phyloP scores from a whole-genome alignment of 1,140 invertebrate genomes.

The Macrobrachium nipponense region DNA sequence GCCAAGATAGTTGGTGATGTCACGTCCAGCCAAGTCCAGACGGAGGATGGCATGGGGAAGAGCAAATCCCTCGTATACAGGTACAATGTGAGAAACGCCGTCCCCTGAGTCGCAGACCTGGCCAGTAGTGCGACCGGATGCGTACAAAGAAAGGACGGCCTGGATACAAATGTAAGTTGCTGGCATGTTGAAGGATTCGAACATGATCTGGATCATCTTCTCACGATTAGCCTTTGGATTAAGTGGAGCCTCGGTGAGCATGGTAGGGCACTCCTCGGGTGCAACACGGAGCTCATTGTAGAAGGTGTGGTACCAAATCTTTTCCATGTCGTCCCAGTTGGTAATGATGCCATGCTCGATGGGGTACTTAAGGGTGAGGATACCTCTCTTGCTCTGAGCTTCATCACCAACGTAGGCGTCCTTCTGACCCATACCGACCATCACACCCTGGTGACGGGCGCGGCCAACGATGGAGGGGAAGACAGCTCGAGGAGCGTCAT shows the following conservation, averaged over 20 bases:
- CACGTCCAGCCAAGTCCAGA: no score
- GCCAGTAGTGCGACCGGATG: slow-evolving; percentile 11
- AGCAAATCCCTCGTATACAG: background rate
- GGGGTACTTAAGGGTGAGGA: slow-evolving; percentile 92
- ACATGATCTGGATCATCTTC: slow-evolving; percentile 79
- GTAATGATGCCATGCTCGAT: slow-evolving; percentile 96
- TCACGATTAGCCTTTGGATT: slow-evolving; percentile 90
- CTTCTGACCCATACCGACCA: slow-evolving; percentile 97
- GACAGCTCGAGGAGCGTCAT: slow-evolving; percentile 93
- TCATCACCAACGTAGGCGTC: slow-evolving; percentile 92
- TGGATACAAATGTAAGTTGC: slow-evolving; percentile 26
- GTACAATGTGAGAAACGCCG: slow-evolving; percentile 2
- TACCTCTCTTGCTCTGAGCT: slow-evolving; percentile 91
- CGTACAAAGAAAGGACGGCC: background rate
- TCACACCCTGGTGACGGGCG: slow-evolving; percentile 78
- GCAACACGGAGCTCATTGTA: slow-evolving; percentile 96
- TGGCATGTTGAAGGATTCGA: slow-evolving; percentile 71
- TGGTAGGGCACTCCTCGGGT: slow-evolving; percentile 78
- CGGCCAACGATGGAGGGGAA: slow-evolving; percentile 82
- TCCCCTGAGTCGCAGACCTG: background rate
- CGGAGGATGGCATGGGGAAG: no score
- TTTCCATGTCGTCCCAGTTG: slow-evolving; percentile 98
- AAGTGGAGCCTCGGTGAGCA: slow-evolving; percentile 81
- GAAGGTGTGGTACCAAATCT: slow-evolving; percentile 96
- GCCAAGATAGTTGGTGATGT: no score